Conservation (phyloP, 1,140 invertebrate genomes). For the Cydia amplana region DNA sequence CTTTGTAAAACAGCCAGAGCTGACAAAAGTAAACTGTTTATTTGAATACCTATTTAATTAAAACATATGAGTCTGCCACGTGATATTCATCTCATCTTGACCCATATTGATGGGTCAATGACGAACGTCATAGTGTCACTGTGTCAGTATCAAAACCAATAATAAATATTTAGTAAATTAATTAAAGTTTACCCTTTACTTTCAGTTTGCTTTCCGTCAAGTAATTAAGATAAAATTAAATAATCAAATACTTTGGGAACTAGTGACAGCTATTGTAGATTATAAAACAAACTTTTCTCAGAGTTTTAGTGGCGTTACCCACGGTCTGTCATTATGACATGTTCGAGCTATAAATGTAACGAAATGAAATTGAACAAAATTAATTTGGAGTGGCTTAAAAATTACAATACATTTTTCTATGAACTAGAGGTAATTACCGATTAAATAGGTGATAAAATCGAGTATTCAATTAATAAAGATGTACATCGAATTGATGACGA, state of each 20-base stretch:
- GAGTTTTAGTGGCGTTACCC: not conserved
- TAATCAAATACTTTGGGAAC: not conserved
- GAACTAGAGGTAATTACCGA: conserved; percentile 45
- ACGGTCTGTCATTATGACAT: conserved; percentile 1
- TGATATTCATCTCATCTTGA: conserved; percentile 23
- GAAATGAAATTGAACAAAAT: conserved; percentile 15
- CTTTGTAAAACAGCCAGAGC: not conserved
- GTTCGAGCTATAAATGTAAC: not conserved
- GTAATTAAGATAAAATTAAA: not conserved
- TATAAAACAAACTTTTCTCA: not conserved
- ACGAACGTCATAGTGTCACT: not conserved
- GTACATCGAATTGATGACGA: not conserved
- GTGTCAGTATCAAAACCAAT: not conserved
- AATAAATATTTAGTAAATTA: not conserved
- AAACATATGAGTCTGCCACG: not conserved
- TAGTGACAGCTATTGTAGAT: not conserved
- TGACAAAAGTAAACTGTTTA: not conserved
- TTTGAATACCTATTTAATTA: not conserved
- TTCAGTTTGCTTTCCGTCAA: not conserved
- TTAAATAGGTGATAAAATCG: not conserved
- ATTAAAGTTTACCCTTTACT: not conserved
- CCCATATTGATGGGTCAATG: conserved; percentile 3
- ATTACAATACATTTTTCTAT: conserved; percentile 54
- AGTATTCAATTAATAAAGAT: not conserved
- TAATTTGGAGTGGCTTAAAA: conserved; percentile 32